Base-by-base conservation (phyloP, 2,888 invertebrate genomes). In the Monoplex corrugatus region DNA sequence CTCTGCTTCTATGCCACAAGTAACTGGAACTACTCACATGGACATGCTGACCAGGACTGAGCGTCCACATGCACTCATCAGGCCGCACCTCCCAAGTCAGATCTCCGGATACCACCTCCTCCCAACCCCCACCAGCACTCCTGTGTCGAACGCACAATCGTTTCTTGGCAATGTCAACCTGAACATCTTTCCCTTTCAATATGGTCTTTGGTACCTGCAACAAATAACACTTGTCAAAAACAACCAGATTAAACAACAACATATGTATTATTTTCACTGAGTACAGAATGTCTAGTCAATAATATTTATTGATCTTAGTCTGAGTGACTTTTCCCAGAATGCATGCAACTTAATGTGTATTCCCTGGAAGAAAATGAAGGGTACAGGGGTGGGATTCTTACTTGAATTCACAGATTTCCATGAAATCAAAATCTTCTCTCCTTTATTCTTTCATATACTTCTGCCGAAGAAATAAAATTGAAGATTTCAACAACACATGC, bases 31-130 rank as follows among this genome's bases (percentile, higher is more conserved):
- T 86, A 93, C 95, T 95, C 97, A 98, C 96, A 96, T 97, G 96
- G 95, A 97, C 91, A 96, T 96, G 95, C 96, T 97, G 95, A 94
- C 97, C 97, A 95, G 97, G 96, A 96, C 96, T 97, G 87, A 98
- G 96, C 87, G 97, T 98, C 98, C 98, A 98, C 92, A 98, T 97
- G 50, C 97, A 97, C 91, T 98, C 98, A 85, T 97, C 97, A 89
- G 97, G 97, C 93, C 97, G 97, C 68, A 97, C 97, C 94, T 97
- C 97, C 95, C 97, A 97, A 50, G 97, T 96, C 0, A 98, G 95
- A 43, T 97, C 96, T 89, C 97, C 98, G 90, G 97, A 97, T 3
- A 98, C 96, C n/a, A 98, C 96, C 28, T 89, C 91, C 72, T 90
- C 84, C 91, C 92, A 93, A 35, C 92, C 89, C 43, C 94, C 94